These are phyloP conservation scores for Portevinia maculata DNA, from an alignment of 2,888 invertebrate species.

Conservation along the genomic window DNA sequence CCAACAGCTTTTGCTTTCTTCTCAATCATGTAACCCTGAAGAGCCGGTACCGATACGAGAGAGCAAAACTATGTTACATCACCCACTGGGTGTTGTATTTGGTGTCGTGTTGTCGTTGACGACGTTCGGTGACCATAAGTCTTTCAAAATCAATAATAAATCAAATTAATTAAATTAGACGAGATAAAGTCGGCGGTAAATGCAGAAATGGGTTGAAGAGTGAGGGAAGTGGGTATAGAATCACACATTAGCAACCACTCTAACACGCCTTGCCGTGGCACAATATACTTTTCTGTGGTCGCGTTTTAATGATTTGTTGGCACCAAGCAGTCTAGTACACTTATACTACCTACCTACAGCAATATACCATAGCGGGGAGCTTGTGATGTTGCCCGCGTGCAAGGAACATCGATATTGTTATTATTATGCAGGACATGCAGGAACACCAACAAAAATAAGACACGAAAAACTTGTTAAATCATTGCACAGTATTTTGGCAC, in stretches of 20 bases:
- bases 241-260: conserved; percentile 42
- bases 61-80: conserved; percentile 51
- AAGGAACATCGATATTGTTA: conserved; percentile 33
- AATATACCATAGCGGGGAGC: neutral
- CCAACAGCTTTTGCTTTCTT: conserved; percentile 54
- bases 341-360: conserved; percentile 12
- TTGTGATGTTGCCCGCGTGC: conserved; percentile 60
- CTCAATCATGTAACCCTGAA: conserved; percentile 34
- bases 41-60: conserved; percentile 19
- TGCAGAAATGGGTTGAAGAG: neutral
- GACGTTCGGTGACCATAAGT: conserved; percentile 56
- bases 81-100: conserved; percentile 21
- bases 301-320: conserved; percentile 70
- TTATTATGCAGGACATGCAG: conserved; percentile 2
- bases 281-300: conserved; percentile 18
- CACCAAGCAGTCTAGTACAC: conserved; percentile 70
- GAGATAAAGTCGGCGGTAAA: conserved; percentile 24
- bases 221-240: conserved; percentile 13
- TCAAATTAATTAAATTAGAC: conserved; percentile 71
- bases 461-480: conserved; percentile 51
- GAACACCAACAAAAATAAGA: conserved; percentile 17
- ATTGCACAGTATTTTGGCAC: conserved; percentile 61
- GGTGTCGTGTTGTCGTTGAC: conserved; percentile 10
- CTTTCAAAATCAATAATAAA: conserved; percentile 72
- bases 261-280: conserved; percentile 7